Evolutionary conservation across 2,888 invertebrate genomes (phyloP).

Genomic region (Oscheius sp.): DNA sequence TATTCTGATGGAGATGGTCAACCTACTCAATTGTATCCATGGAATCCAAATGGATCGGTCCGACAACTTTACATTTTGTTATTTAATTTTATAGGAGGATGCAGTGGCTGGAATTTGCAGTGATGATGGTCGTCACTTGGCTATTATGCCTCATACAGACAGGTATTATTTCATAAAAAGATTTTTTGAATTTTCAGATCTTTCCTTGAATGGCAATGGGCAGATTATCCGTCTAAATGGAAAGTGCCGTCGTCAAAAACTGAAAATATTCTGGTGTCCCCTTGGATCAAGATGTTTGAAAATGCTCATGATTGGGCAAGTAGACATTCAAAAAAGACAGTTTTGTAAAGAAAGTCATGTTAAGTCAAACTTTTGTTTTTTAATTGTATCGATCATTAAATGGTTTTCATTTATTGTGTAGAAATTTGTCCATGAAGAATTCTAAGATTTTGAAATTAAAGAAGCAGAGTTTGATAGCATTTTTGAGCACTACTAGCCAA

Average conservation of each 20-base stretch:
- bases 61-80: not conserved
- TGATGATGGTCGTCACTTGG: conserved; percentile 88
- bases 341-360: too few relatives aligned
- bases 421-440: too few relatives aligned
- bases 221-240: conserved; percentile 75
- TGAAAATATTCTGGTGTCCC: conserved; percentile 77
- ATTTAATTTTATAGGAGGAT: conserved; percentile 71
- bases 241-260: conserved; percentile 16
- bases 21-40: conserved; percentile 79
- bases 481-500: too few relatives aligned
- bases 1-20: conserved; percentile 84
- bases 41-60: conserved; percentile 86
- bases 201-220: conserved; percentile 88
- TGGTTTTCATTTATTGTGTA: too few relatives aligned
- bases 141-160: conserved; percentile 99
- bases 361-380: not conserved
- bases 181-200: conserved; percentile 42
- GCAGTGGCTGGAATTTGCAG: conserved; percentile 92
- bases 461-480: too few relatives aligned
- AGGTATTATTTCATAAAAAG: conserved; percentile 74
- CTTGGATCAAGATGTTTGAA: conserved; percentile 90
- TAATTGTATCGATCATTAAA: not conserved
- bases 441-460: too few relatives aligned
- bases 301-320: conserved; percentile 80
- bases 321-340: too few relatives aligned